Conservation (phyloP, 2,888 invertebrate genomes). For the Meganola albula region DNA sequence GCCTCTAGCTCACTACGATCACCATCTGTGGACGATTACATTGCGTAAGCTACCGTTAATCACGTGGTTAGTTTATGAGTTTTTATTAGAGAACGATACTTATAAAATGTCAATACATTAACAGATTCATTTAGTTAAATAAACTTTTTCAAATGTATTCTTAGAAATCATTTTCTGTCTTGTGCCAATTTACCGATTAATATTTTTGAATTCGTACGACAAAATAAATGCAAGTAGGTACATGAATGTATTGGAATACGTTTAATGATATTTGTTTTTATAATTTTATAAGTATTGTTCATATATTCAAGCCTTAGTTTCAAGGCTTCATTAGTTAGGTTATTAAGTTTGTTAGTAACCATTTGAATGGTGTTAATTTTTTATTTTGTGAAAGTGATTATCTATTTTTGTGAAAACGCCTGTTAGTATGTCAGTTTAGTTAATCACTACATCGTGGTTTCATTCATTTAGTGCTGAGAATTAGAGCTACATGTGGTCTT, state of each 20-base stretch:
- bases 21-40: conserved; percentile 78
- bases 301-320: too few relatives aligned
- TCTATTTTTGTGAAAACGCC: conserved; percentile 35
- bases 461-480: conserved; percentile 44
- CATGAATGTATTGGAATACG: too few relatives aligned
- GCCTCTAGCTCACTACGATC: conserved; percentile 78
- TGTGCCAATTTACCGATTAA: too few relatives aligned
- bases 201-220: too few relatives aligned
- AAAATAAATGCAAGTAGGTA: too few relatives aligned
- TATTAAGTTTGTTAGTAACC: conserved; percentile 30
- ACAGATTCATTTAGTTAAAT: too few relatives aligned
- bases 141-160: too few relatives aligned
- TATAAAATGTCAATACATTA: too few relatives aligned
- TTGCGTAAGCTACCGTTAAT: conserved; percentile 71
- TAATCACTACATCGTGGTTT: conserved; percentile 42
- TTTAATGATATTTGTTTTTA: too few relatives aligned
- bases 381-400: conserved; percentile 31
- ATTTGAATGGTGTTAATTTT: conserved; percentile 21
- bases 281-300: too few relatives aligned
- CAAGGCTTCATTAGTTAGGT: conserved; percentile 29
- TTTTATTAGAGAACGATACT: conserved; percentile 20
- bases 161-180: too few relatives aligned
- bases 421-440: conserved; percentile 26
- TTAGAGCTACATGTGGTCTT: conserved; percentile 34
- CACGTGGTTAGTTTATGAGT: conserved; percentile 41